Conservation (phyloP, 1,140 invertebrate genomes). For the Nephotettix cincticeps region DNA sequence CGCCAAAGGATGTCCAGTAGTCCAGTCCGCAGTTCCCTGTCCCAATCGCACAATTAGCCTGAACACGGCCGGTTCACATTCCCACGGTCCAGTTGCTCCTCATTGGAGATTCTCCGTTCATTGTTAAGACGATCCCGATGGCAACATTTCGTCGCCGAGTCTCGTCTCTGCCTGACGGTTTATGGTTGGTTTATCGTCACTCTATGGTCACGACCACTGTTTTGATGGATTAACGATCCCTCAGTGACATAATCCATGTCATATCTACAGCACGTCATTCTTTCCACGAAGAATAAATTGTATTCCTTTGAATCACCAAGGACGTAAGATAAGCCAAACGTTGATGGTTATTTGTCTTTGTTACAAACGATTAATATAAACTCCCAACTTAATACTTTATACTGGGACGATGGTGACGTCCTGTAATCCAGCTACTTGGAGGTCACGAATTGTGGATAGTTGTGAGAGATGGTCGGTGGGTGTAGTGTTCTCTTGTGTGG, state of each 20-base stretch:
- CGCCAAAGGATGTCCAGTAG: not conserved
- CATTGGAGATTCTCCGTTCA: slow-evolving; percentile 4
- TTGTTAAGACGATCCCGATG: slow-evolving; percentile 3
- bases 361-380: no score
- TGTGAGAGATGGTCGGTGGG: no score
- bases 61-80: slow-evolving; percentile 3
- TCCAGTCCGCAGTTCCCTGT: not conserved
- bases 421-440: no score
- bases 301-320: no score
- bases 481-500: no score
- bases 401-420: no score
- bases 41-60: slow-evolving; percentile 13
- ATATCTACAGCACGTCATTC: not conserved
- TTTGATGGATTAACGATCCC: not conserved
- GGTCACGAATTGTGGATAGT: no score
- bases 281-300: no score
- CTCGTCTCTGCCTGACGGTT: not conserved
- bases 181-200: not conserved
- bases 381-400: no score
- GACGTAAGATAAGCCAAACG: no score
- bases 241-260: not conserved
- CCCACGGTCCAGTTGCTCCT: slow-evolving; percentile 11
- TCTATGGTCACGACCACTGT: not conserved
- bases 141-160: not conserved
- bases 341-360: no score